Percentiles rank a stretch among this genome's conserved stretches.
These are phyloP conservation scores for Hipposideros larvatus DNA, from an alignment of 2,797 vertebrate genomes.

Conservation along the genomic window DNA sequence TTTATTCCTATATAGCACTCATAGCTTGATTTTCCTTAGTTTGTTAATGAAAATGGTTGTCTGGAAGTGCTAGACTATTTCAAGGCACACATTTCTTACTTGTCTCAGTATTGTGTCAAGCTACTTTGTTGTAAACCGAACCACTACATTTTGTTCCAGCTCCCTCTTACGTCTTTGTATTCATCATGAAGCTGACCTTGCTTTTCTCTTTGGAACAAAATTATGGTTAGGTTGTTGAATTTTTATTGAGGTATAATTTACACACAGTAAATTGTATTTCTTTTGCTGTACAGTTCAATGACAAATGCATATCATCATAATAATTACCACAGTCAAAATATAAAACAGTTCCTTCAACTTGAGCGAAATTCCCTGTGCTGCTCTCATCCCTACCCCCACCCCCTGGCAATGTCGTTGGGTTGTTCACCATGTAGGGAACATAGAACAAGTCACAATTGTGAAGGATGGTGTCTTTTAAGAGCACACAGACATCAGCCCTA, in stretches of 20 bases:
- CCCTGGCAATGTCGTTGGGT: neutral
- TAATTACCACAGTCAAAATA: neutral
- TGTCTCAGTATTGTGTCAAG: neutral
- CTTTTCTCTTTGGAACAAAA: conserved; percentile 53
- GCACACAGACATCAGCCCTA: neutral
- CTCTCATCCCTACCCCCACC: neutral
- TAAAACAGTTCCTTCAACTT: neutral
- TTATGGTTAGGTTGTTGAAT: neutral
- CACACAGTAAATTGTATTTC: conserved; percentile 11
- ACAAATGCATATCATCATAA: neutral
- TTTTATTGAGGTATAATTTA: conserved; percentile 49
- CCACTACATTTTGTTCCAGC: neutral
- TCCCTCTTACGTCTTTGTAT: neutral
- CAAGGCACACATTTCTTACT: neutral
- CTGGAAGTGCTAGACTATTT: neutral
- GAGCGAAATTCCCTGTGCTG: neutral
- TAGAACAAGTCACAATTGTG: neutral
- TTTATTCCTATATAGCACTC: neutral
- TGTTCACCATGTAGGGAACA: neutral
- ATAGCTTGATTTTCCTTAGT: neutral
- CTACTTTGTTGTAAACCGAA: conserved; percentile 22
- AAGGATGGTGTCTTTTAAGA: neutral
- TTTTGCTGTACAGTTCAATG: conserved; percentile 30
- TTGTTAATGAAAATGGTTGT: conserved; percentile 8
- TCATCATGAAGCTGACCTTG: neutral